Evolutionary conservation across 2,797 vertebrate genomes (phyloP).

Genomic region (Helostoma temminkii): DNA sequence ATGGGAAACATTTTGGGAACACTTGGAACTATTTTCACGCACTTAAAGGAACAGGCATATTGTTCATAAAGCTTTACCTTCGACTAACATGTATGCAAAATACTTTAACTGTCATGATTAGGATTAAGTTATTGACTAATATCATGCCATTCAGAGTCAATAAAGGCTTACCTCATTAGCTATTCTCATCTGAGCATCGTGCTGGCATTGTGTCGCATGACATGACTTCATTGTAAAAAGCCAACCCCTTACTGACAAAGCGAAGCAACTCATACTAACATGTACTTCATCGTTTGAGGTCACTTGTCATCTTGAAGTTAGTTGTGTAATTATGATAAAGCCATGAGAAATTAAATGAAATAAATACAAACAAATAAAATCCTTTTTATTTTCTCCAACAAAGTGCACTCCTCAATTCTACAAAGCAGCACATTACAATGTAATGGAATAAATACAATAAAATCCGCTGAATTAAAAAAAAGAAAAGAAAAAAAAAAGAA

Average conservation of each 20-base stretch:
- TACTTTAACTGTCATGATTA: slow-evolving; percentile 69
- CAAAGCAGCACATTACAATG: slow-evolving; percentile 92
- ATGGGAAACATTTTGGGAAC: slow-evolving; percentile 50
- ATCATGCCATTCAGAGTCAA: slow-evolving; percentile 77
- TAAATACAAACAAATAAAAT: slow-evolving; percentile 86
- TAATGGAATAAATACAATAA: slow-evolving; percentile 95
- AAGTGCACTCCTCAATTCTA: slow-evolving; percentile 90
- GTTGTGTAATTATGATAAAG: slow-evolving; percentile 57
- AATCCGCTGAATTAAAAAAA: slow-evolving; percentile 83
- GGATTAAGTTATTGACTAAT: slow-evolving; percentile 66
- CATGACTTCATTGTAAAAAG: slow-evolving; percentile 31
- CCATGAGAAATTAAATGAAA: slow-evolving; percentile 78
- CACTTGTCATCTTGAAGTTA: slow-evolving; percentile 17
- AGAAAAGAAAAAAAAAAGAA: slow-evolving; percentile 80
- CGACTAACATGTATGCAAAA: slow-evolving; percentile 71
- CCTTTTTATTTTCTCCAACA: slow-evolving; percentile 87
- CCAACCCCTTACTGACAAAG: neutral
- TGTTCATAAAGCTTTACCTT: slow-evolving; percentile 66
- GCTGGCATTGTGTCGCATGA: slow-evolving; percentile 36
- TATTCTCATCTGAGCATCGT: slow-evolving; percentile 42
- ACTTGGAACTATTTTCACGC: slow-evolving; percentile 69
- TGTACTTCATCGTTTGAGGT: neutral
- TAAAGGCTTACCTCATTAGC: slow-evolving; percentile 75
- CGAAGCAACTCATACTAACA: slow-evolving; percentile 20
- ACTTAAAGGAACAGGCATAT: slow-evolving; percentile 46